Percentiles rank a stretch among this genome's conserved stretches.
These are phyloP conservation scores for Pocillopora grandis DNA, from an alignment of 92 coral and sea anemone genomes.

Conservation along the genomic window DNA sequence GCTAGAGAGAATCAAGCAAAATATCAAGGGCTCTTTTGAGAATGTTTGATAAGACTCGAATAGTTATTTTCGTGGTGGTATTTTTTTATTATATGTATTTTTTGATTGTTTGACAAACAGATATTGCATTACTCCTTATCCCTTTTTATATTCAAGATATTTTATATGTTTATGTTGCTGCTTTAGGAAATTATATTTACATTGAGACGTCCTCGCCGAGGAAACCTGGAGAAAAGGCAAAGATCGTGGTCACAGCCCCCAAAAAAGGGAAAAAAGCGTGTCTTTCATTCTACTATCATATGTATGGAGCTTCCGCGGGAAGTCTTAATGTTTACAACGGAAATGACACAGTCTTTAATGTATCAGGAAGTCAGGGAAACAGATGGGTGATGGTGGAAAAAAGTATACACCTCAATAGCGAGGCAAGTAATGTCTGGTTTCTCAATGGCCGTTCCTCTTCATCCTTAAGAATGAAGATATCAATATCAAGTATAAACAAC, in stretches of 20 bases:
- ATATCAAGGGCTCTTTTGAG: too few relatives aligned
- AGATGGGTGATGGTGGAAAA: not conserved
- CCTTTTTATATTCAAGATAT: not conserved
- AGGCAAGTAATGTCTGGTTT: not conserved
- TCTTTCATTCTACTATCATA: constrained; percentile 13
- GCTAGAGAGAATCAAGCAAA: too few relatives aligned
- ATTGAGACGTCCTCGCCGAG: constrained; percentile 8
- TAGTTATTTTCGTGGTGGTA: not conserved
- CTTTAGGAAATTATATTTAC: constrained; percentile 5
- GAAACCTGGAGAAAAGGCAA: constrained; percentile 1
- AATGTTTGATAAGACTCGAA: too few relatives aligned
- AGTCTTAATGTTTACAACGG: not conserved
- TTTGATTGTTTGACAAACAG: too few relatives aligned
- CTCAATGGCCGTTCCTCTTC: not conserved
- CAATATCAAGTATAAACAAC: too few relatives aligned
- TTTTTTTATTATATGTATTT: not conserved
- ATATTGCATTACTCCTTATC: too few relatives aligned
- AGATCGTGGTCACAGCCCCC: not conserved
- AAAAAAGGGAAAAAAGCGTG: not conserved
- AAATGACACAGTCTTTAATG: not conserved
- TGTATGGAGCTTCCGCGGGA: constrained; percentile 11
- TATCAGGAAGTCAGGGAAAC: not conserved
- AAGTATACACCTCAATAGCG: not conserved
- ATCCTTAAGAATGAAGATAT: too few relatives aligned
- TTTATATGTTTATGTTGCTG: too few relatives aligned